phyloP scores from a whole-genome alignment of 2,113 vertebrate genomes.

The Anseranas semipalmata region DNA sequence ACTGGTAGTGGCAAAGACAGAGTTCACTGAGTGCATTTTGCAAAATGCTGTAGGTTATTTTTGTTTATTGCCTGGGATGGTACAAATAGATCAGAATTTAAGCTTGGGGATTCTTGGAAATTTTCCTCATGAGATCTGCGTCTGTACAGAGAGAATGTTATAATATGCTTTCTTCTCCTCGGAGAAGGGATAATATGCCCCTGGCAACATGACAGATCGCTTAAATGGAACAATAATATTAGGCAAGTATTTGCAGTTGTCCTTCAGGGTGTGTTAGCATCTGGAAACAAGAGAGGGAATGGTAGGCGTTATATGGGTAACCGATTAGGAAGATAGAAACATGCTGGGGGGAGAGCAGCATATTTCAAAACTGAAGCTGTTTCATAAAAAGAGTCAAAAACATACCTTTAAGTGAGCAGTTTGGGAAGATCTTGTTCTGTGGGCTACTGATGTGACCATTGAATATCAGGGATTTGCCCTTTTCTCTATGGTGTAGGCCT shows the following conservation, averaged over 20 bases:
- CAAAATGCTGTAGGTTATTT: background rate
- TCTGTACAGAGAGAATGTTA: background rate
- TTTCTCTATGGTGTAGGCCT: background rate
- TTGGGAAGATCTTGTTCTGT: background rate
- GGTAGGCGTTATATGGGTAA: background rate
- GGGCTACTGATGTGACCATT: background rate
- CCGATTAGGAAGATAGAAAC: background rate
- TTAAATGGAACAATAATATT: background rate
- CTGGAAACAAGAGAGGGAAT: background rate
- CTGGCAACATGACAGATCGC: background rate
- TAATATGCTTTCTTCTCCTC: background rate
- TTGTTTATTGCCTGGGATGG: background rate
- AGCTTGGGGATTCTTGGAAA: background rate
- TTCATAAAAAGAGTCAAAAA: background rate
- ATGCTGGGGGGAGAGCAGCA: background rate
- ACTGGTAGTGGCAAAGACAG: background rate
- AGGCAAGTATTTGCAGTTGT: background rate
- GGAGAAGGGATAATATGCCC: background rate
- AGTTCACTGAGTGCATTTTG: background rate
- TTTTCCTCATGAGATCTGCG: background rate
- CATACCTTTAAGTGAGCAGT: background rate
- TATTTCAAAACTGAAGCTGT: background rate
- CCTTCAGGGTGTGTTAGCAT: background rate
- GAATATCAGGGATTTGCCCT: background rate
- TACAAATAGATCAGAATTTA: background rate